A percentile compares a stretch with the other conserved stretches of the same genome.
phyloP scores from a whole-genome alignment of 1,140 invertebrate species.

The silkworm (Bombyx mori) region DNA sequence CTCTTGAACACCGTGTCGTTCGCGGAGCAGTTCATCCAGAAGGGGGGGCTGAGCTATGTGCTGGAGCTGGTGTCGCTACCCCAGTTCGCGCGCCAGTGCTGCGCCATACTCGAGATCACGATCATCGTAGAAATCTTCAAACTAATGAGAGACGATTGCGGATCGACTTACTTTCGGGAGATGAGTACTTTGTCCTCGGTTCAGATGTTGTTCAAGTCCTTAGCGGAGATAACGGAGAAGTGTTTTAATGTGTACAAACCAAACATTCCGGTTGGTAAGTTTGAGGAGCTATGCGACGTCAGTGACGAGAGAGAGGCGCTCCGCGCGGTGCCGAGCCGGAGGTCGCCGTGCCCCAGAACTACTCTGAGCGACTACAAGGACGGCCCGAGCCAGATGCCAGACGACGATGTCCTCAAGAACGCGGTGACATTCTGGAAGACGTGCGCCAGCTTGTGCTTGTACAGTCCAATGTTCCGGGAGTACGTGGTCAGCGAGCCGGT shows the following conservation, averaged over 20 bases:
- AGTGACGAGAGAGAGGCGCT: slow-evolving; percentile 36
- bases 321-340: slow-evolving; percentile 5
- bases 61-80: slow-evolving; percentile 68
- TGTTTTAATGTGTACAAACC: slow-evolving; percentile 47
- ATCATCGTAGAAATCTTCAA: slow-evolving; percentile 75
- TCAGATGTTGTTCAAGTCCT: slow-evolving; percentile 68
- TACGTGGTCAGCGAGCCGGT: slow-evolving; percentile 50
- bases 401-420: slow-evolving; percentile 42
- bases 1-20: slow-evolving; percentile 71
- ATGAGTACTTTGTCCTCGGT: slow-evolving; percentile 60
- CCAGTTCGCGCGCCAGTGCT: slow-evolving; percentile 73
- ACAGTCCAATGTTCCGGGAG: slow-evolving; percentile 71
- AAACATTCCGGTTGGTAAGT: slow-evolving; percentile 40
- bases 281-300: slow-evolving; percentile 39
- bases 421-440: slow-evolving; percentile 72
- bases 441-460: slow-evolving; percentile 71
- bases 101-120: slow-evolving; percentile 74
- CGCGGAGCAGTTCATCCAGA: slow-evolving; percentile 73
- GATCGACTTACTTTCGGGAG: slow-evolving; percentile 41
- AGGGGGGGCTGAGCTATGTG: slow-evolving; percentile 71
- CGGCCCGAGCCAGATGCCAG: slow-evolving; percentile 16
- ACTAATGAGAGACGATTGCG: slow-evolving; percentile 48
- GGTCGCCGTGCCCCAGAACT: slow-evolving; percentile 17
- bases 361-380: slow-evolving; percentile 15
- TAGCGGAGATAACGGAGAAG: slow-evolving; percentile 64